Conservation (phyloP, 2,113 vertebrate genomes). For the Baryphthengus martii region DNA sequence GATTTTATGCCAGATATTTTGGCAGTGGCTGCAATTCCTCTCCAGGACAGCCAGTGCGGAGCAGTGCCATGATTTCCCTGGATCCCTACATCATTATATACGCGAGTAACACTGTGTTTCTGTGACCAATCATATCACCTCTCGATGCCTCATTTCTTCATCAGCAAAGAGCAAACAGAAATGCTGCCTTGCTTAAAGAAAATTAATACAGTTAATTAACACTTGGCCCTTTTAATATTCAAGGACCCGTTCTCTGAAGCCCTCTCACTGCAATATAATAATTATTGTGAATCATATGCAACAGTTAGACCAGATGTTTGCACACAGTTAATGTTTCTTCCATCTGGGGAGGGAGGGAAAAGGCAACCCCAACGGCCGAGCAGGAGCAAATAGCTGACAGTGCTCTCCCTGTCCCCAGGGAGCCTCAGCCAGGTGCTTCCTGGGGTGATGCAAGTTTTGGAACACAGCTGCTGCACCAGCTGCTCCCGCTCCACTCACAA, state of each 20-base stretch:
- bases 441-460: neutral
- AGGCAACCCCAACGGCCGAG: neutral
- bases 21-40: neutral
- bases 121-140: neutral
- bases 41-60: accelerated
- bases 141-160: neutral
- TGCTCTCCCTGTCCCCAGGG: neutral
- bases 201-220: neutral
- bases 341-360: neutral
- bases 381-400: neutral
- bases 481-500: constrained; percentile 50
- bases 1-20: neutral
- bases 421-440: neutral
- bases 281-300: neutral
- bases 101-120: neutral
- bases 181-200: neutral
- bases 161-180: neutral
- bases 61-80: neutral
- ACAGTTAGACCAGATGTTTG: constrained; percentile 45
- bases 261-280: neutral
- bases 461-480: constrained; percentile 63
- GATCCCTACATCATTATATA: neutral
- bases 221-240: neutral
- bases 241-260: neutral
- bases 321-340: neutral